Conservation (phyloP, 2,888 invertebrate genomes). For the Troglohyphantes excavatus region DNA sequence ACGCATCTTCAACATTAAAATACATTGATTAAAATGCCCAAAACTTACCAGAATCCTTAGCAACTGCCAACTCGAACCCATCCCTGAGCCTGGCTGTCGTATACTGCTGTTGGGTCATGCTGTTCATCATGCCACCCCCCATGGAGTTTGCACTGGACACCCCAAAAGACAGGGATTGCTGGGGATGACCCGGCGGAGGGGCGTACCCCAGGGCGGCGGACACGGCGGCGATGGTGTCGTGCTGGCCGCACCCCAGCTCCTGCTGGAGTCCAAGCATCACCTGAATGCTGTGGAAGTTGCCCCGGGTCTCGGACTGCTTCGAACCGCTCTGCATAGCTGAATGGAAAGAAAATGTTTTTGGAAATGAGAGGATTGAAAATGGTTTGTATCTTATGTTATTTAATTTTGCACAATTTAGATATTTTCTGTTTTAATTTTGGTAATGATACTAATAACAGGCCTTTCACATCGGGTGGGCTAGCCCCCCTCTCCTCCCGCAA, state of each 20-base stretch:
- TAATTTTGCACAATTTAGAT: no score
- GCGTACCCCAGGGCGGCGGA: constrained; percentile 65
- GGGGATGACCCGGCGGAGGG: constrained; percentile 53
- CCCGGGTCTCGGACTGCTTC: constrained; percentile 61
- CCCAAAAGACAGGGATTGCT: constrained; percentile 34
- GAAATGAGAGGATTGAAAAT: no score
- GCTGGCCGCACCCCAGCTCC: constrained; percentile 56
- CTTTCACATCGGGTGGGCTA: no score
- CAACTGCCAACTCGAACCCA: constrained; percentile 42
- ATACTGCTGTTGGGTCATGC: constrained; percentile 55
- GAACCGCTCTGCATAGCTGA: constrained; percentile 47
- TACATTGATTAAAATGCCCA: no score
- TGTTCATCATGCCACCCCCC: constrained; percentile 10
- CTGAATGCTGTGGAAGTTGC: constrained; percentile 80
- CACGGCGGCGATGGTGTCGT: constrained; percentile 68
- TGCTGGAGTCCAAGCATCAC: constrained; percentile 80
- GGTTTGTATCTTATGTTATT: no score
- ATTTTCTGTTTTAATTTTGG: no score
- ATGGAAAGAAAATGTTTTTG: no score
- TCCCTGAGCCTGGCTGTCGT: constrained; percentile 64
- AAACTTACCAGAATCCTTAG: constrained; percentile 59
- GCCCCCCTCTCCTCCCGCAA: no score
- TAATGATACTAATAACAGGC: no score
- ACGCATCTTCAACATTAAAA: no score
- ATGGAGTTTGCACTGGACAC: constrained; percentile 24